Conservation (phyloP, 2,797 vertebrate genomes). For the Anguilla obscura region DNA sequence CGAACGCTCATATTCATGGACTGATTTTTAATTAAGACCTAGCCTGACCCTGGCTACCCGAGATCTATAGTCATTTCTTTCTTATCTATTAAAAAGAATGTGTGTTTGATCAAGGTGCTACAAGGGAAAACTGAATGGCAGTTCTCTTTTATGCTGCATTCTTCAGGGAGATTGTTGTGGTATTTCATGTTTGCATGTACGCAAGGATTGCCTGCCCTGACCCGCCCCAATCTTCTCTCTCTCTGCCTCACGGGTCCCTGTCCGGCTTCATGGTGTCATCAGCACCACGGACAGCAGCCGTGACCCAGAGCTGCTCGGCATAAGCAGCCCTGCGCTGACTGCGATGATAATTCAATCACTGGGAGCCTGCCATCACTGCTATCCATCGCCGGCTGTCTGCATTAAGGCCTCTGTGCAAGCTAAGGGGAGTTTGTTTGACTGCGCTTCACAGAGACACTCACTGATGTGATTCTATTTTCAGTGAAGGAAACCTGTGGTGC, state of each 20-base stretch:
- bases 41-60: neutral
- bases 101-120: neutral
- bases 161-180: neutral
- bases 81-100: neutral
- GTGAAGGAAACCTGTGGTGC: neutral
- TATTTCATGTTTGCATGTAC: neutral
- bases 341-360: neutral
- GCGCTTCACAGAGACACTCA: neutral
- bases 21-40: too few relatives aligned
- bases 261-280: neutral
- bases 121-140: neutral
- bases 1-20: too few relatives aligned
- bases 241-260: neutral
- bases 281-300: neutral
- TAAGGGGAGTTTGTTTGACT: neutral
- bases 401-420: neutral
- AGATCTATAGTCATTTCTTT: neutral
- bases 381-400: neutral
- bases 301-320: neutral
- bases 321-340: neutral
- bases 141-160: neutral
- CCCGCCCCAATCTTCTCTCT: neutral
- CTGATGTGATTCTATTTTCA: neutral
- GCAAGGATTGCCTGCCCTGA: neutral
- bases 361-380: neutral